phyloP scores from a whole-genome alignment of 2,888 invertebrate genomes.

The Aricia artaxerxes region DNA sequence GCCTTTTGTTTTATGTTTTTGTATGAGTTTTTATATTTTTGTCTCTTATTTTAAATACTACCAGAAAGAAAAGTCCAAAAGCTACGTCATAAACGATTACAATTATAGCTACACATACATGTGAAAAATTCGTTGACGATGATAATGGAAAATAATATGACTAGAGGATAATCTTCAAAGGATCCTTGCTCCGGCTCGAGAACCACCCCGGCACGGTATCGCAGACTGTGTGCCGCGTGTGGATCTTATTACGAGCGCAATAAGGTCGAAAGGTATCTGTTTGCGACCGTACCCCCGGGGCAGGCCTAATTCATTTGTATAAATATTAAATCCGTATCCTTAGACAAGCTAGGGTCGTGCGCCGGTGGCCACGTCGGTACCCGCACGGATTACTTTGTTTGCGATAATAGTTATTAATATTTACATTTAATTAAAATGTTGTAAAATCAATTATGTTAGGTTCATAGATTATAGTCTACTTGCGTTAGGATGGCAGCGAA shows the following conservation, averaged over 20 bases:
- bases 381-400: background rate
- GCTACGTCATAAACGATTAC: background rate
- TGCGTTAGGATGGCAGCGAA: no score
- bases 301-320: constrained; percentile 8
- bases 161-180: constrained; percentile 19
- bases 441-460: no score
- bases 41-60: background rate
- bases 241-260: background rate
- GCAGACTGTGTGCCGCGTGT: background rate
- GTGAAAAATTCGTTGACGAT: background rate
- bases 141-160: background rate
- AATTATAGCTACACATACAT: background rate
- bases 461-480: no score
- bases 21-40: background rate
- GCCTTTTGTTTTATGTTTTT: background rate
- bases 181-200: background rate
- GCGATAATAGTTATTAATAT: background rate
- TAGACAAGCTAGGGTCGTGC: background rate
- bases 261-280: background rate
- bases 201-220: background rate
- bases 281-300: background rate
- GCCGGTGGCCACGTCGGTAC: background rate
- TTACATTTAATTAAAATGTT: background rate
- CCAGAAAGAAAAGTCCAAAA: background rate
- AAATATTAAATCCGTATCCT: constrained; percentile 1